Conservation (phyloP, 2,797 vertebrate genomes). For the Cynopterus sphinx region DNA sequence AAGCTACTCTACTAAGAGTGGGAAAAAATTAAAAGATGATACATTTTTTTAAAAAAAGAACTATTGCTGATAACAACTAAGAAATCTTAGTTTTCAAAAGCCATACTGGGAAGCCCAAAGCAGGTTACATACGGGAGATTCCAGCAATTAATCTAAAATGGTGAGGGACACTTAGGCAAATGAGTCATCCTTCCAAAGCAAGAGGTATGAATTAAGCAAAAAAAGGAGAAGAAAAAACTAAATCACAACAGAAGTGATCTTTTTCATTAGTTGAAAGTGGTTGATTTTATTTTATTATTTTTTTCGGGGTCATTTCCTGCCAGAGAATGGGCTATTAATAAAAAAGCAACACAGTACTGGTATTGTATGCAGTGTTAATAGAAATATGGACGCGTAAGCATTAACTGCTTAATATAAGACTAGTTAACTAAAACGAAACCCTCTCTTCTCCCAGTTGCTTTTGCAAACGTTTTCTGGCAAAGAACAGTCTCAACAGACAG, state of each 20-base stretch:
- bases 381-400: not conserved
- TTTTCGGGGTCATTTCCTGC: not conserved
- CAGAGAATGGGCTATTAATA: not conserved
- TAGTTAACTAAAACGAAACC: slow-evolving; percentile 47
- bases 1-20: too few species aligned
- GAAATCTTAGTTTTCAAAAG: not conserved
- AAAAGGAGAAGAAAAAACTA: not conserved
- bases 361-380: not conserved
- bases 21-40: too few species aligned
- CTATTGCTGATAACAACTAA: not conserved
- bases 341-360: not conserved
- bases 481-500: not conserved
- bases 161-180: not conserved
- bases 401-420: not conserved
- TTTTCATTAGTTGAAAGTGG: not conserved
- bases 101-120: not conserved
- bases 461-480: slow-evolving; percentile 40
- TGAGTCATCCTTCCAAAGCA: not conserved
- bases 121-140: not conserved
- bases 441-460: not conserved
- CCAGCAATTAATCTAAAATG: not conserved
- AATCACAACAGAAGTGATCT: not conserved
- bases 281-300: not conserved
- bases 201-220: not conserved
- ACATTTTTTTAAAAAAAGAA: too few species aligned